phyloP scores from a whole-genome alignment of 1,140 invertebrate genomes.

The Apis florea region DNA sequence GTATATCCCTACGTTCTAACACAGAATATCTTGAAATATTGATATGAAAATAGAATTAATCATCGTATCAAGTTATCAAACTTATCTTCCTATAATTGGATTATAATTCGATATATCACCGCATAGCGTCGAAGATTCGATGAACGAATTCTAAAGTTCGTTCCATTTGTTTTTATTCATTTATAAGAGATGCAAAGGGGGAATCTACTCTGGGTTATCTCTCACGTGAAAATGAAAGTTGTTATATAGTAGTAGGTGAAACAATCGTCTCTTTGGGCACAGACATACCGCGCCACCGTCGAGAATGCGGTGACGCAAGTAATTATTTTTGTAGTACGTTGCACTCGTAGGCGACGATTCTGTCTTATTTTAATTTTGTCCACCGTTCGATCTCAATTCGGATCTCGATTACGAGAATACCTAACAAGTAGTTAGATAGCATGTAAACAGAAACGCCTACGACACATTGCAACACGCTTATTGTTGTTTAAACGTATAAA shows the following conservation, averaged over 20 bases:
- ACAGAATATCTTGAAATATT: no score
- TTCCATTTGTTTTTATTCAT: neutral
- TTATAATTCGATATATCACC: no score
- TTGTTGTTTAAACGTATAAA: neutral
- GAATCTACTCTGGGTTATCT: neutral
- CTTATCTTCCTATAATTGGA: no score
- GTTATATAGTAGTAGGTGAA: neutral
- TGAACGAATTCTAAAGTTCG: neutral
- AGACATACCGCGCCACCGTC: neutral
- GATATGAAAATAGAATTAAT: no score
- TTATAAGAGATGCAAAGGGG: no score
- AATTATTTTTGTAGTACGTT: slow-evolving; percentile 22
- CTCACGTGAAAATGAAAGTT: neutral
- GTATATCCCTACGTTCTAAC: no score
- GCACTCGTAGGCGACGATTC: slow-evolving; percentile 14
- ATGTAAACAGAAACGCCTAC: slow-evolving; percentile 9
- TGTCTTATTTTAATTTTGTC: slow-evolving; percentile 35
- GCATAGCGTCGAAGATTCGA: no score
- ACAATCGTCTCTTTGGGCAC: neutral
- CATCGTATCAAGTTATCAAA: no score
- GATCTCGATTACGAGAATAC: slow-evolving; percentile 10
- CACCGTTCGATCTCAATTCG: slow-evolving; percentile 30
- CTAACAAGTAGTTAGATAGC: neutral
- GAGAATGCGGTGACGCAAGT: neutral
- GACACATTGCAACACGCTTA: neutral